A percentile compares a stretch with the other conserved stretches of the same genome.
Conservation (phyloP, 2,113 vertebrate genomes). For the Ptychochromis oligacanthus region DNA sequence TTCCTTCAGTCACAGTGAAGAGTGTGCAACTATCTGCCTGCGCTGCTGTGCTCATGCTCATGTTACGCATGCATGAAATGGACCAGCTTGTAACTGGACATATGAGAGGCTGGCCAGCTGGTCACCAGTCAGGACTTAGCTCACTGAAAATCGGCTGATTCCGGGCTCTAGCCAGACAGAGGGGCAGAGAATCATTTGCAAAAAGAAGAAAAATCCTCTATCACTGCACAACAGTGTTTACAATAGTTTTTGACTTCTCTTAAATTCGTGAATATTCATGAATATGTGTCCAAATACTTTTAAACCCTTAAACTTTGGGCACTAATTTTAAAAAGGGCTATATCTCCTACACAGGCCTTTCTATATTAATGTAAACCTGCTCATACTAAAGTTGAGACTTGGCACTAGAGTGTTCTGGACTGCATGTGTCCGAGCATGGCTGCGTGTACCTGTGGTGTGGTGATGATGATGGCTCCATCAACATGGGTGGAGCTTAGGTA, state of each 20-base stretch:
- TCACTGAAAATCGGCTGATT: no score
- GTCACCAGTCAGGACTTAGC: background rate
- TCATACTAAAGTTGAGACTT: background rate
- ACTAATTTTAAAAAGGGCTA: background rate
- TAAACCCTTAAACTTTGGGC: no score
- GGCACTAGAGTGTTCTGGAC: no score
- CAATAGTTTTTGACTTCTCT: background rate
- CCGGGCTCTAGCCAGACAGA: no score
- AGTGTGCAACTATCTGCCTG: no score
- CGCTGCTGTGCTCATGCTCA: no score
- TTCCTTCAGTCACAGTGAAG: no score
- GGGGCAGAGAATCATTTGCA: no score
- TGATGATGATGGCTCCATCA: constrained; percentile 90
- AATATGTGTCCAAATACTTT: no score
- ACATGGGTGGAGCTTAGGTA: constrained; percentile 85
- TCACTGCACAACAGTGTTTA: background rate
- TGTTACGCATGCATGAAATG: background rate
- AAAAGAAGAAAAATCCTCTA: background rate
- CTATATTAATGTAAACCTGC: background rate
- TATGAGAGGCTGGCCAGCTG: background rate
- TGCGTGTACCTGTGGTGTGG: constrained; percentile 91
- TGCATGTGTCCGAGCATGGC: no score
- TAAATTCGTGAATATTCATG: no score
- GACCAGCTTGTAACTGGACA: background rate
- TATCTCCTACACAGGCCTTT: background rate